These are phyloP conservation scores for Dromococcyx pavoninus DNA, from an alignment of 2,797 vertebrate genomes.

Conservation along the genomic window DNA sequence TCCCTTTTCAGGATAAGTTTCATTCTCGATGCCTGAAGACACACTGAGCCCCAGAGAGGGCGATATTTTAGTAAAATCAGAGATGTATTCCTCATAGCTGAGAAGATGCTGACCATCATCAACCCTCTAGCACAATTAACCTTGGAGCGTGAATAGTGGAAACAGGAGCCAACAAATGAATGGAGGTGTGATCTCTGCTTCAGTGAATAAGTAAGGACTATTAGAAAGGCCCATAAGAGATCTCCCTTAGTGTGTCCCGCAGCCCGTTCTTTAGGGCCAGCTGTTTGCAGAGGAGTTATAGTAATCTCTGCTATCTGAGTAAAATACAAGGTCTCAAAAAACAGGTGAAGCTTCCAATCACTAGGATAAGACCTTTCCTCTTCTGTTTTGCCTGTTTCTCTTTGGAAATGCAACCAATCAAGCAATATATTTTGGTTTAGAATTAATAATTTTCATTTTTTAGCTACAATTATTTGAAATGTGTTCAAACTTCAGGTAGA, in stretches of 20 bases:
- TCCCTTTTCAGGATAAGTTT: background rate
- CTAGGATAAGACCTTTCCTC: background rate
- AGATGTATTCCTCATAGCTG: background rate
- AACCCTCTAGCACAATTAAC: background rate
- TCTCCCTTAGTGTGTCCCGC: background rate
- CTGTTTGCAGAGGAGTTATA: background rate
- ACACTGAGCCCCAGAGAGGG: background rate
- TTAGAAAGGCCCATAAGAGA: background rate
- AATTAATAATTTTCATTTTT: background rate
- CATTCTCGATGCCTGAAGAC: background rate
- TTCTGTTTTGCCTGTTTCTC: background rate
- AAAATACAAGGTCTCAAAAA: background rate
- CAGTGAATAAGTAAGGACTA: background rate
- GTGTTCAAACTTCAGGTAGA: background rate
- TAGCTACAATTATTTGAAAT: background rate
- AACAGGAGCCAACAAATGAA: background rate
- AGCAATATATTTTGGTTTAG: background rate
- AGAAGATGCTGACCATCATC: background rate
- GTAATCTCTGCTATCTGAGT: background rate
- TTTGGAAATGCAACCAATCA: background rate
- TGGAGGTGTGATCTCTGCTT: background rate
- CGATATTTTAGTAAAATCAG: background rate
- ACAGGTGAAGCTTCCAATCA: background rate
- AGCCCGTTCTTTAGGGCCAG: background rate
- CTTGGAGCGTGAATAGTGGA: background rate